phyloP scores from a whole-genome alignment of 2,888 invertebrate genomes.

The Noctua janthe region DNA sequence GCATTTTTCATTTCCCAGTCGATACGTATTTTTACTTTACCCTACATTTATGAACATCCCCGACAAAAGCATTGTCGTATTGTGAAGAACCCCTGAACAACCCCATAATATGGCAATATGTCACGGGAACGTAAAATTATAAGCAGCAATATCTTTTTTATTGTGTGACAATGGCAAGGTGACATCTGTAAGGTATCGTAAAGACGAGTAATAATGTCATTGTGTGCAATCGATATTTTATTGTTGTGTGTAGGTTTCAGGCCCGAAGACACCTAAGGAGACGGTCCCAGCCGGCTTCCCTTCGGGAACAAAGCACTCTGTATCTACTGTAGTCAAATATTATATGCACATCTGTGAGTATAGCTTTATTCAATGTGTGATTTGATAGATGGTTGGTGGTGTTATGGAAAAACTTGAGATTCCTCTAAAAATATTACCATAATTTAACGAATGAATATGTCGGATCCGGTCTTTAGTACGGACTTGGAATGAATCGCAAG shows the following conservation, averaged over 20 bases:
- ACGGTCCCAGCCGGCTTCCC: too few species aligned
- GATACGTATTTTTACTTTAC: constrained; percentile 3
- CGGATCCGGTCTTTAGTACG: too few species aligned
- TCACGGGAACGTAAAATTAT: constrained; percentile 21
- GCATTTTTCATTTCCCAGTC: constrained; percentile 1
- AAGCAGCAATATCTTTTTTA: constrained; percentile 24
- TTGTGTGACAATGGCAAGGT: background rate
- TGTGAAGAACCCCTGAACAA: background rate
- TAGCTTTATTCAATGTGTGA: background rate
- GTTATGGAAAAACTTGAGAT: background rate
- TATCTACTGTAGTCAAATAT: too few species aligned
- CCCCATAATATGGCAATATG: constrained; percentile 16
- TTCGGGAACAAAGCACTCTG: too few species aligned
- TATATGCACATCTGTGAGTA: too few species aligned
- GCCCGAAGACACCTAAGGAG: too few species aligned
- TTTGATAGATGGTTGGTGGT: background rate
- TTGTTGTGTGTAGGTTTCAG: background rate
- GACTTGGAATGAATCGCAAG: too few species aligned
- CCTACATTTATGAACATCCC: constrained; percentile 17
- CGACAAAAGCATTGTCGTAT: constrained; percentile 31
- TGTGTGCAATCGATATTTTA: constrained; percentile 1
- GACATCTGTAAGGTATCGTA: background rate
- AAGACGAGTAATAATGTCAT: background rate
- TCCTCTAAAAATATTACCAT: too few species aligned
- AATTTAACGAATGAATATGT: too few species aligned